Evolutionary conservation across 2,888 invertebrate genomes (phyloP).

Genomic region (Fragum sueziense): DNA sequence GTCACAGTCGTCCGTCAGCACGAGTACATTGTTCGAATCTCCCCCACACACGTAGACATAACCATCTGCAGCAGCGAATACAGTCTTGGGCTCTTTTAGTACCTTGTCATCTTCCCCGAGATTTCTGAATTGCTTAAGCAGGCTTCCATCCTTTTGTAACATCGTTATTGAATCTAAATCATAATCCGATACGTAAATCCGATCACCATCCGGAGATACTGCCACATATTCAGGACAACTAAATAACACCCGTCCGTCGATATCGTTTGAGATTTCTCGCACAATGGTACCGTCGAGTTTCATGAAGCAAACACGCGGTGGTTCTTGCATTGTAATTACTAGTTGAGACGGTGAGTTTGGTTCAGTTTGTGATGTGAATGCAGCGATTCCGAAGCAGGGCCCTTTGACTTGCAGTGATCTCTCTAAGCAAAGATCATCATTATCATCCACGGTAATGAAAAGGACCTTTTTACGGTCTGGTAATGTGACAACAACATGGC

Average conservation of each 20-base stretch:
- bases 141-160: not conserved
- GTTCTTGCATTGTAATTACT: not conserved
- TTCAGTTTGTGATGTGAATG: not conserved
- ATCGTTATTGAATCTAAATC: not conserved
- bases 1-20: constrained; percentile 6
- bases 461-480: constrained; percentile 1
- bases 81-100: constrained; percentile 2
- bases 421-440: constrained; percentile 1
- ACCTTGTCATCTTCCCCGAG: not conserved
- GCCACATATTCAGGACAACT: constrained; percentile 12
- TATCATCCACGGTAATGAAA: not conserved
- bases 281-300: not conserved
- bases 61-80: not conserved
- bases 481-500: not conserved
- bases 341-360: not conserved
- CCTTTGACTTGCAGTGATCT: not conserved
- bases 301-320: not conserved
- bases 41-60: constrained; percentile 10
- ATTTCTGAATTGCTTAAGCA: not conserved
- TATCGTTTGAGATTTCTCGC: not conserved
- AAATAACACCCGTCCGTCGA: not conserved
- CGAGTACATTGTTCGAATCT: constrained; percentile 4
- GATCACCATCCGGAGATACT: not conserved
- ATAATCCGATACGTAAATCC: constrained; percentile 7
- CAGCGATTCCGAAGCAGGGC: not conserved